phyloP scores from a whole-genome alignment of 2,113 vertebrate species.

The Dissostichus mawsoni region DNA sequence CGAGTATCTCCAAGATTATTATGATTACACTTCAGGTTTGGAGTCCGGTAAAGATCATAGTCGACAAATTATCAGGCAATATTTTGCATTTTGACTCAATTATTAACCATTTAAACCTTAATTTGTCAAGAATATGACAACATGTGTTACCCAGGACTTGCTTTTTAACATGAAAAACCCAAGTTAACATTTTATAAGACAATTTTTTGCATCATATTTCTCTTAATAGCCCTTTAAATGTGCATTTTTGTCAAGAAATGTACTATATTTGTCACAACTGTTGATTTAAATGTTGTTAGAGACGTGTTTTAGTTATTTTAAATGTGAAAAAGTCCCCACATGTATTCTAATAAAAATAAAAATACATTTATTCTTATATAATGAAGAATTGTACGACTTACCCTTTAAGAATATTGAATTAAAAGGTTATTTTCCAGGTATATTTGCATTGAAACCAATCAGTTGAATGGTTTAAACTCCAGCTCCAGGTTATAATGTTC shows the following conservation, averaged over 20 bases:
- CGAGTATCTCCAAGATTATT: background rate
- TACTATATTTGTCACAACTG: background rate
- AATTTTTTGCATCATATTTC: background rate
- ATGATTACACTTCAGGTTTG: slow-evolving; percentile 11
- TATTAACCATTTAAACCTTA: too few relatives aligned
- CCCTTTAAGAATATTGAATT: background rate
- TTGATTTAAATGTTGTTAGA: background rate
- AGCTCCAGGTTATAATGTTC: background rate
- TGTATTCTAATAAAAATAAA: background rate
- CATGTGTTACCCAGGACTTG: too few relatives aligned
- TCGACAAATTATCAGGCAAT: too few relatives aligned
- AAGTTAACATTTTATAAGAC: background rate
- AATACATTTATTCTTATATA: background rate
- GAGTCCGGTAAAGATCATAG: background rate
- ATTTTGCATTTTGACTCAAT: too few relatives aligned
- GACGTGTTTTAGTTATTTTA: background rate
- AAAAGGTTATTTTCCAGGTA: background rate
- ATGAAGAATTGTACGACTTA: background rate
- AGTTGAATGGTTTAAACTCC: background rate
- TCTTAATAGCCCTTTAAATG: background rate
- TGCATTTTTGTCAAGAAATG: background rate
- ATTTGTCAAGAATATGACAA: too few relatives aligned
- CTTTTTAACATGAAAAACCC: background rate
- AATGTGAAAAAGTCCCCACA: background rate
- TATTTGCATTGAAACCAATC: background rate